Evolutionary conservation across 2,888 invertebrate genomes (phyloP).

Genomic region (Cryptocheilus praepositus): DNA sequence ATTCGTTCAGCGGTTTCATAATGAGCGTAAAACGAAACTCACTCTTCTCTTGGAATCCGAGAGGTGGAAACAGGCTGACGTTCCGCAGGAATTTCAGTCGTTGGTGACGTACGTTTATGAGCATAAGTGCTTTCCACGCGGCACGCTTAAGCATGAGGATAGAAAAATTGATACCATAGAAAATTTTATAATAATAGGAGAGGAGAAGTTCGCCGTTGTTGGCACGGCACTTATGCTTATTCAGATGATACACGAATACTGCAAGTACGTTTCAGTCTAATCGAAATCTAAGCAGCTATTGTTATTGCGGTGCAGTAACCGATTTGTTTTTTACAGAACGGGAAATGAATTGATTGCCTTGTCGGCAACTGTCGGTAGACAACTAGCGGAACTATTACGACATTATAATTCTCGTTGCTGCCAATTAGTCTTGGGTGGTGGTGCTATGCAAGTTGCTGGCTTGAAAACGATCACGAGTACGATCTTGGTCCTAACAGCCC

Average conservation of each 20-base stretch:
- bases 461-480: constrained; percentile 95
- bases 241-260: constrained; percentile 94
- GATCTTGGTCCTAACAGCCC: constrained; percentile 90
- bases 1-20: constrained; percentile 93
- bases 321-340: constrained; percentile 56
- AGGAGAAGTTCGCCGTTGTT: constrained; percentile 86
- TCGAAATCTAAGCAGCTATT: background rate
- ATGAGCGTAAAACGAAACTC: constrained; percentile 90
- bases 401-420: constrained; percentile 92
- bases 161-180: constrained; percentile 65
- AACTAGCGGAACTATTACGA: constrained; percentile 91
- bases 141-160: constrained; percentile 64
- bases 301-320: background rate
- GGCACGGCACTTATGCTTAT: constrained; percentile 91
- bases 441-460: constrained; percentile 95
- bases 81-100: constrained; percentile 91
- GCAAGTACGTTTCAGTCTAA: constrained; percentile 75
- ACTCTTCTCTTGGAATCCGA: constrained; percentile 91
- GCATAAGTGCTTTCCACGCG: constrained; percentile 75
- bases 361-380: constrained; percentile 87
- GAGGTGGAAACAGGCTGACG: constrained; percentile 94
- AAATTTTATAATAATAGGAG: constrained; percentile 78
- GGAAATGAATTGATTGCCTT: constrained; percentile 82
- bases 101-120: constrained; percentile 79
- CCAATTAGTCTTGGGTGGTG: constrained; percentile 96